Percentiles rank a stretch among this genome's conserved stretches.
Evolutionary conservation across 2,888 invertebrate species (phyloP).

Genomic region (Thera britannica): DNA sequence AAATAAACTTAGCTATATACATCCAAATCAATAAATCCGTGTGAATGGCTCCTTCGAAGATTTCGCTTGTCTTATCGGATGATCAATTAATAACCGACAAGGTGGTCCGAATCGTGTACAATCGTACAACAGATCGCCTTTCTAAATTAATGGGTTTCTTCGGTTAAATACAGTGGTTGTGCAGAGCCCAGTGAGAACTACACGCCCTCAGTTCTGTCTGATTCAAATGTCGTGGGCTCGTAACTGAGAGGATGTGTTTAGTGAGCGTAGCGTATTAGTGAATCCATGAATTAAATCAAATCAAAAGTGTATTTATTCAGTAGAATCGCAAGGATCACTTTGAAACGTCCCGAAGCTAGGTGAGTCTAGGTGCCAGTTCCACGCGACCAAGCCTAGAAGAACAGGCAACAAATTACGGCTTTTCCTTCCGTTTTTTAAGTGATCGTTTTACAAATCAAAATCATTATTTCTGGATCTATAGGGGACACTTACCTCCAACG

Average conservation of each 20-base stretch:
- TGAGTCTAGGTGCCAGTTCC: no score
- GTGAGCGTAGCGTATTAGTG: background rate
- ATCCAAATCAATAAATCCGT: slow-evolving; percentile 45
- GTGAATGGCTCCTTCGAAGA: slow-evolving; percentile 55
- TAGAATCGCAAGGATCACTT: no score
- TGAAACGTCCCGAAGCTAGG: no score
- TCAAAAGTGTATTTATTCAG: no score
- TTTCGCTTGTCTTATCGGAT: slow-evolving; percentile 56
- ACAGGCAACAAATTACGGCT: no score
- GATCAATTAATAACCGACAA: slow-evolving; percentile 80
- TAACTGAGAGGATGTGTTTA: background rate
- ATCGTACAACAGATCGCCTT: slow-evolving; percentile 73
- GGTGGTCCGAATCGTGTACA: slow-evolving; percentile 75
- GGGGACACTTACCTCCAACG: no score
- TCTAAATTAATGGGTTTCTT: slow-evolving; percentile 75
- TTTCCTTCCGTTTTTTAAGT: no score
- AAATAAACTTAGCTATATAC: background rate
- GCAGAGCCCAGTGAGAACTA: slow-evolving; percentile 47
- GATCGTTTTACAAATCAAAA: no score
- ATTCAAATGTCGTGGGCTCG: background rate
- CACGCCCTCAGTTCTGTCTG: slow-evolving; percentile 10
- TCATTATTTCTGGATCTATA: no score
- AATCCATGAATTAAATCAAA: no score
- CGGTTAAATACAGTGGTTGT: slow-evolving; percentile 44
- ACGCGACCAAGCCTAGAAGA: no score